Evolutionary conservation across 1,140 invertebrate species (phyloP), one percentile per base, ranked within the genome.

Genomic region (Apolygus lucorum): DNA sequence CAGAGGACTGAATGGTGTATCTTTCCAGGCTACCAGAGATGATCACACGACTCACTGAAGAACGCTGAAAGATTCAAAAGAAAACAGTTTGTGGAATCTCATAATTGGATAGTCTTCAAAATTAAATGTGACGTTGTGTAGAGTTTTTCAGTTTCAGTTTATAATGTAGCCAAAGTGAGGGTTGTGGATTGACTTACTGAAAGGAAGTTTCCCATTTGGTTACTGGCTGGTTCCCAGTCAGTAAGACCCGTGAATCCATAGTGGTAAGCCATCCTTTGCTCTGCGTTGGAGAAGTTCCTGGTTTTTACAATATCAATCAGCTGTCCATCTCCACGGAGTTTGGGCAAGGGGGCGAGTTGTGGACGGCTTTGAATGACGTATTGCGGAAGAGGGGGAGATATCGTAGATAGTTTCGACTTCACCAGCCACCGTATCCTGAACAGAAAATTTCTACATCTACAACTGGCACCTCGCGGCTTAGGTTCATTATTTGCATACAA

Each of bases 401-500:
- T 87, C 83, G 77, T 90, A 90, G 0, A 84, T 70, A 11, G 86
- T 87, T 76, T 88, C 85, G 74, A 85, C 87, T 75, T 84, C 82
- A 59, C 88, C 88, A 72, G 82, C 83, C 25, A 90, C 82, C 2
- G 86, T 84, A 70, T 85, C 82, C 78, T 73, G 17, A 52, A 42
- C n/a, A n/a, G n/a, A n/a, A n/a, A n/a, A n/a, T n/a, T n/a, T n/a
- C n/a, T n/a, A n/a, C n/a, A n/a, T n/a, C n/a, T n/a, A n/a, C n/a
- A n/a, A n/a, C n/a, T n/a, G n/a, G n/a, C n/a, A n/a, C n/a, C n/a
- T n/a, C n/a, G n/a, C n/a, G n/a, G n/a, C n/a, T n/a, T n/a, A n/a
- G n/a, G n/a, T n/a, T n/a, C n/a, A n/a, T n/a, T n/a, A n/a, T n/a
- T n/a, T n/a, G n/a, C n/a, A n/a, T n/a, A n/a, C n/a, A n/a, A n/a